Conservation (phyloP, 2,888 invertebrate species). For the Platycheirus rosarum region DNA sequence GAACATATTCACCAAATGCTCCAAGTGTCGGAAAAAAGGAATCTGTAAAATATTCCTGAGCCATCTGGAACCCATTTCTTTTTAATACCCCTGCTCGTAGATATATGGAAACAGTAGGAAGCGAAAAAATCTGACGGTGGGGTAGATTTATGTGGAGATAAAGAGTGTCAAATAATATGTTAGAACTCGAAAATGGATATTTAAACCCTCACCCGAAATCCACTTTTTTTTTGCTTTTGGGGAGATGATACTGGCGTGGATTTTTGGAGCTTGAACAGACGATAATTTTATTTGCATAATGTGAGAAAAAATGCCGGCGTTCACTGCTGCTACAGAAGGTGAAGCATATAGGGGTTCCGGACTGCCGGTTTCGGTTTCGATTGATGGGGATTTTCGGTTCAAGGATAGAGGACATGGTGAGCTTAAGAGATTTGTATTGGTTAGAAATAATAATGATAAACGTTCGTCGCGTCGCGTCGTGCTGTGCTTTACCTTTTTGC, state of each 20-base stretch:
- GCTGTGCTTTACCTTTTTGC: slow-evolving; percentile 53
- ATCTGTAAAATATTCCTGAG: slow-evolving; percentile 50
- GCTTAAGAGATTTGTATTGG: slow-evolving; percentile 68
- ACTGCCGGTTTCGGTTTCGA: slow-evolving; percentile 43
- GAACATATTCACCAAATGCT: slow-evolving; percentile 51
- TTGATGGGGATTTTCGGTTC: slow-evolving; percentile 37
- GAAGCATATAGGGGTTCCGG: no score
- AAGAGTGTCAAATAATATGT: slow-evolving; percentile 74
- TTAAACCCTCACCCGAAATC: slow-evolving; percentile 73
- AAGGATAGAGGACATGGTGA: slow-evolving; percentile 35
- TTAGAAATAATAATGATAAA: slow-evolving; percentile 74
- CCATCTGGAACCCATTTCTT: slow-evolving; percentile 56
- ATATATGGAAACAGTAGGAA: not conserved
- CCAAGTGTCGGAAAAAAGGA: slow-evolving; percentile 35
- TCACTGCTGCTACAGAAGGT: slow-evolving; percentile 51
- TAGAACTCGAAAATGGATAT: slow-evolving; percentile 74
- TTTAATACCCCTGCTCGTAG: slow-evolving; percentile 26
- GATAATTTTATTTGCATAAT: slow-evolving; percentile 74
- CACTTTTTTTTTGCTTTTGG: slow-evolving; percentile 41
- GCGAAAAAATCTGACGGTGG: slow-evolving; percentile 25
- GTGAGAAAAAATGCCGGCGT: slow-evolving; percentile 65
- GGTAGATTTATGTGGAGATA: slow-evolving; percentile 72
- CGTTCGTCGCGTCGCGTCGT: slow-evolving; percentile 62
- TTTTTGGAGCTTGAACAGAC: slow-evolving; percentile 50
- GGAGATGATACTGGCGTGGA: slow-evolving; percentile 14